Evolutionary conservation across 2,113 vertebrate species (phyloP).

Genomic region (Phylloscopus trochilus): DNA sequence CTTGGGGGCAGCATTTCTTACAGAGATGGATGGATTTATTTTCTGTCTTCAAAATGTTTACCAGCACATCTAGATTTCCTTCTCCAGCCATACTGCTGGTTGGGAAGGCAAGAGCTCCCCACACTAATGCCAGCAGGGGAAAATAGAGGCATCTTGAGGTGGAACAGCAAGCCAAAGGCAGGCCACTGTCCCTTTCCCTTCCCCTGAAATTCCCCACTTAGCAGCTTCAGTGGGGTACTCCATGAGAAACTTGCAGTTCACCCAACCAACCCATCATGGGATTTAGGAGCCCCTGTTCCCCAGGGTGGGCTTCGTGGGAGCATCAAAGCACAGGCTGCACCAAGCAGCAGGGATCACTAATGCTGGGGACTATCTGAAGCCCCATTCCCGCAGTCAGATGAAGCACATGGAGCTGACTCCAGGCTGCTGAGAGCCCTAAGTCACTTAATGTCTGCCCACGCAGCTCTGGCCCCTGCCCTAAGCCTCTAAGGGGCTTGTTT

Average conservation of each 20-base stretch:
- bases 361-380: not conserved
- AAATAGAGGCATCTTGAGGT: rapidly evolving
- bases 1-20: conserved; percentile 65
- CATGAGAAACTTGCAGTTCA: not conserved
- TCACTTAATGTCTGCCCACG: not conserved
- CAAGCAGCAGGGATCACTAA: not conserved
- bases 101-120: not conserved
- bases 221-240: not conserved
- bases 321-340: not conserved
- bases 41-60: conserved; percentile 42
- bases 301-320: not conserved
- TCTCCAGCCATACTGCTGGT: not conserved
- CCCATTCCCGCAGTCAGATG: not conserved
- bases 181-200: not conserved
- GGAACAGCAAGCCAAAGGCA: not conserved
- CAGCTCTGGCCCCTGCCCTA: not conserved
- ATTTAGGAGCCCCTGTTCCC: not conserved
- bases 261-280: not conserved
- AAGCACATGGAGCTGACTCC: not conserved
- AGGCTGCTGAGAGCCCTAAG: not conserved
- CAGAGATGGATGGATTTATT: conserved; percentile 58
- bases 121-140: not conserved
- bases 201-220: not conserved
- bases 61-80: not conserved
- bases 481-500: not conserved